phyloP scores from a whole-genome alignment of 2,113 vertebrate species.

The Perca schrenkii region DNA sequence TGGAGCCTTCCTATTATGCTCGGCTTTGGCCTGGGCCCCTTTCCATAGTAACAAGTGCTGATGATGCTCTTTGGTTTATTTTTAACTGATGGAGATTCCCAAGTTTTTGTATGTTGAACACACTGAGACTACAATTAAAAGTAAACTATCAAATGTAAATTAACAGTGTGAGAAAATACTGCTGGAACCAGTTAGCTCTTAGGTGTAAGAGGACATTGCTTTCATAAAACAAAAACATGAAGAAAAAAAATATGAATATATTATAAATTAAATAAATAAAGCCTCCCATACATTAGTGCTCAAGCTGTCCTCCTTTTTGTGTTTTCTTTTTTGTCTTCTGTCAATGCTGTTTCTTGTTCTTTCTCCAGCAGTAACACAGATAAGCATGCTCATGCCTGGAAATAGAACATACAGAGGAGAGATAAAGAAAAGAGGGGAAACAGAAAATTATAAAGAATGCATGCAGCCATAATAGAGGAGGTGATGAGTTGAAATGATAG shows the following conservation, averaged over 20 bases:
- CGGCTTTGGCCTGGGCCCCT: background rate
- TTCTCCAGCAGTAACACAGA: conserved; percentile 23
- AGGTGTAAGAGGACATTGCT: background rate
- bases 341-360: conserved; percentile 9
- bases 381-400: conserved; percentile 29
- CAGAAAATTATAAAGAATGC: conserved; percentile 43
- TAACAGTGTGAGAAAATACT: conserved; percentile 1
- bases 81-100: conserved; percentile 31
- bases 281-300: background rate
- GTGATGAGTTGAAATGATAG: conserved; percentile 60
- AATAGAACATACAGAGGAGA: conserved; percentile 27
- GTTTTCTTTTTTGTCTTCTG: conserved; percentile 14
- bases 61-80: conserved; percentile 24
- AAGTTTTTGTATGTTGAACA: background rate
- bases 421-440: conserved; percentile 8
- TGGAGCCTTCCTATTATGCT: background rate
- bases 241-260: background rate
- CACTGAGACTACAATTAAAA: background rate
- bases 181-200: background rate
- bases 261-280: background rate
- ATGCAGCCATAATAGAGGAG: conserved; percentile 44
- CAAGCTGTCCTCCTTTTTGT: conserved; percentile 2
- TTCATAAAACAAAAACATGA: background rate
- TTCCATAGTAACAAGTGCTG: conserved; percentile 20
- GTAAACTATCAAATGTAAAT: conserved; percentile 16